Conservation (phyloP, 2,113 vertebrate species). For the Willisornis vidua region DNA sequence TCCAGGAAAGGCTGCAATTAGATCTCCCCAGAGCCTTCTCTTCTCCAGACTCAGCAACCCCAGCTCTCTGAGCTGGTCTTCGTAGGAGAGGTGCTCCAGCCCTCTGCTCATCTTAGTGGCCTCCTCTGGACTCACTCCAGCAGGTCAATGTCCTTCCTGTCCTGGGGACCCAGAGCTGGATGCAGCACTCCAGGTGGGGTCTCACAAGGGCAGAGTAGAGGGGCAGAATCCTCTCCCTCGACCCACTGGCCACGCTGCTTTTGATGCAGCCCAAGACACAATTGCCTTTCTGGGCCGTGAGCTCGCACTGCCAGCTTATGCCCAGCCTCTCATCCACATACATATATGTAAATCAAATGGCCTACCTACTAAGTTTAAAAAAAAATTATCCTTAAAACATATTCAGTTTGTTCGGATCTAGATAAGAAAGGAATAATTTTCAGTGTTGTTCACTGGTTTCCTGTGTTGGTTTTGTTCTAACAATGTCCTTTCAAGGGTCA, state of each 20-base stretch:
- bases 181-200: not conserved
- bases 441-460: not conserved
- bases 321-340: not conserved
- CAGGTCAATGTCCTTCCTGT: not conserved
- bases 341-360: not conserved
- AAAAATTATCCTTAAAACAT: not conserved
- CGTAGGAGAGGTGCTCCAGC: not conserved
- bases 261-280: not conserved
- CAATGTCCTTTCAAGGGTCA: not conserved
- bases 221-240: not conserved
- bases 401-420: not conserved
- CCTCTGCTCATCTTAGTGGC: not conserved
- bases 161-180: not conserved
- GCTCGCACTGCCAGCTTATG: not conserved
- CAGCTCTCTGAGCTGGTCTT: not conserved
- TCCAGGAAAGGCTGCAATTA: not conserved
- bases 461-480: not conserved
- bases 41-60: not conserved
- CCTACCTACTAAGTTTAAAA: not conserved
- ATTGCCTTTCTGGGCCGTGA: not conserved
- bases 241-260: not conserved
- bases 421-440: not conserved
- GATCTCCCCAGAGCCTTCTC: fast-evolving
- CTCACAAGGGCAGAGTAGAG: not conserved
- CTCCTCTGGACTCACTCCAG: fast-evolving